A percentile compares a stretch with the other conserved stretches of the same genome.
Evolutionary conservation across 2,113 vertebrate genomes (phyloP).

Genomic region (Pedetes capensis): DNA sequence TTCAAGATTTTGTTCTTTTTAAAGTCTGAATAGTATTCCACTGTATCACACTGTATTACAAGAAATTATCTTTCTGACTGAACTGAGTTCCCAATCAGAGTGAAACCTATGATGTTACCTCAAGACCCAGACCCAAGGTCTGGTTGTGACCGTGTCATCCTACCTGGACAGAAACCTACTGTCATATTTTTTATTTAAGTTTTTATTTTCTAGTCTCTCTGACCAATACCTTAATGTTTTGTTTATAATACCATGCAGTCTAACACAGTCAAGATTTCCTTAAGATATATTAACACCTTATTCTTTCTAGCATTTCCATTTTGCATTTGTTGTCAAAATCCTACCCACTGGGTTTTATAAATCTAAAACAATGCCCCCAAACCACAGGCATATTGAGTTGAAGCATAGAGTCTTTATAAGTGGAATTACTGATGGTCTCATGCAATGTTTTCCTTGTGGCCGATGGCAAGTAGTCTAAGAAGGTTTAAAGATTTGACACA

Average conservation of each 20-base stretch:
- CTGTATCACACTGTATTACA: background rate
- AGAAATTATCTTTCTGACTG: background rate
- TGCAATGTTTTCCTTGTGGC: background rate
- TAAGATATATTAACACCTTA: background rate
- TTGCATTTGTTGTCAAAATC: background rate
- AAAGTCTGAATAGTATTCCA: background rate
- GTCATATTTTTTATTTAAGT: background rate
- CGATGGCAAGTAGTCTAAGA: too few relatives aligned
- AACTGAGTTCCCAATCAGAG: accelerated
- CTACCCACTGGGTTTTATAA: background rate
- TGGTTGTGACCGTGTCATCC: background rate
- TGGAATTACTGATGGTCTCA: background rate
- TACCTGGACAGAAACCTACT: too few relatives aligned
- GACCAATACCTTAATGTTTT: background rate
- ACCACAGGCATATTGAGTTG: background rate
- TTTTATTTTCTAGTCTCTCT: background rate
- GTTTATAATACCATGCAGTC: background rate
- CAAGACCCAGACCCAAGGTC: background rate
- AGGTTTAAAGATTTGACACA: background rate
- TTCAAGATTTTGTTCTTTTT: background rate
- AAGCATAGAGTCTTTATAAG: background rate
- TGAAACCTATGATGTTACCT: background rate
- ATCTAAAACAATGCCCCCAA: background rate
- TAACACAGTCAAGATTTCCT: background rate
- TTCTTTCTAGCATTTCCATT: background rate